Base-by-base conservation (phyloP, 2,888 invertebrate species). In the Podabrus alpinus region DNA sequence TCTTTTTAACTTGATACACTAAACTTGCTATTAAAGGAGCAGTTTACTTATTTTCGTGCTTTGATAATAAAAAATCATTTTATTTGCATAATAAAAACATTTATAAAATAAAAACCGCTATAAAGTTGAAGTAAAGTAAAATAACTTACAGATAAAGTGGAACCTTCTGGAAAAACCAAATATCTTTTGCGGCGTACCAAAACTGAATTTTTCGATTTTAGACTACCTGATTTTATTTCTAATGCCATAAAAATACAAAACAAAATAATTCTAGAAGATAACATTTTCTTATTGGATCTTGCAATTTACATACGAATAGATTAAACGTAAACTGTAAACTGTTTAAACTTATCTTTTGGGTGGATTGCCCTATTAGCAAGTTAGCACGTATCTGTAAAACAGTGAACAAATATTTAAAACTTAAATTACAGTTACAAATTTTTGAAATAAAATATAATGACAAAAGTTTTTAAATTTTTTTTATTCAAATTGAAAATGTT, bases 101-200 rank as follows among this genome's bases (percentile, higher is more conserved):
- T 69, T 66, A 74, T 67, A 66, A 21, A 69, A 61, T 67, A 24
- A 16, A 68, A 16, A n/a, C 59, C 62, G 59, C n/a, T 66, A 68
- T 72, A 66, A 75, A 73, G 70, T 64, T 64, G 45, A 66, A 59
- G 69, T 75, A 75, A 75, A 72, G 64, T 16, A 64, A 17, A 75
- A 74, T 66, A 74, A 89, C 91, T 91, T 83, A 92, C 92, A 75
- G 92, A 92, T 86, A 92, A 91, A 86, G 91, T 92, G 11, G 92
- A 91, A 69, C 92, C 93, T 85, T 93, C 92, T 1, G 93, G 93
- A 86, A 93, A 93, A 21, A 92, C 91, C 11, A 93, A 89, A 82
- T 92, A 93, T 81, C 93, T 88, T 81, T 90, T 91, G 76, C 87
- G 88, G 73, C 92, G 88, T 0, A 91, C 90, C 77, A 92, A 86